Evolutionary conservation across 2,113 vertebrate genomes (phyloP), one percentile per base, ranked within the genome.

Genomic region (Archilochus colubris): DNA sequence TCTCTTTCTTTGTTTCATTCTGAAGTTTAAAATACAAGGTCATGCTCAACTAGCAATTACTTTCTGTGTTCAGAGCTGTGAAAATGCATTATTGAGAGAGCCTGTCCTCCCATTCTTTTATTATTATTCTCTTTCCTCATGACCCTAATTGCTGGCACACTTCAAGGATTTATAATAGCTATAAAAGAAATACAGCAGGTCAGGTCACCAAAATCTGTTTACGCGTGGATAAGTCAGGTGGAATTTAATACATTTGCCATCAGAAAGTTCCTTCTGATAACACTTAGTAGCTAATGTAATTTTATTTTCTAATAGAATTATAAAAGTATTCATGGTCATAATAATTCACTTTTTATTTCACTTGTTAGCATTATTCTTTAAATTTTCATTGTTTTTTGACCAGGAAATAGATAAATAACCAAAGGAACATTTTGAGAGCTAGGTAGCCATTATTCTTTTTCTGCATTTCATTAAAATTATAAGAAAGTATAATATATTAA

Each of bases 151-250:
- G 33, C 63, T 92, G 58, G 22, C 40, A 81, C 27, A 92, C 44
- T 87, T 96, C 73, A 93, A 62, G 93, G 78, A 7, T 95, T 96
- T 83, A 90, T 75, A 63, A 30, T 53, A 89, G 73, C 73, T 61
- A 84, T 94, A 74, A 95, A 96, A 94, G 82, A 93, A 97, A 96
- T 84, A 31, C 44, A 92, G 74, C 69, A 59, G 2, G 73, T 91
- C 59, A 97, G 72, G 88, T 94, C 82, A 84, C 46, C n/a, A 40
- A 88, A 78, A 87, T 67, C 31, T 94, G 66, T 88, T 92, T 93
- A 93, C 59, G 58, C 54, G 61, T 93, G 48, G 36, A 44, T 93
- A 87, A 85, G 95, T 38, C 20, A 64, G 15, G 58, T 89, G 24
- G 86, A 68, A 70, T 83, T 68, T 46, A 85, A 31, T 93, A 79